phyloP scores from a whole-genome alignment of 2,113 vertebrate species.

The Apteryx mantelli region DNA sequence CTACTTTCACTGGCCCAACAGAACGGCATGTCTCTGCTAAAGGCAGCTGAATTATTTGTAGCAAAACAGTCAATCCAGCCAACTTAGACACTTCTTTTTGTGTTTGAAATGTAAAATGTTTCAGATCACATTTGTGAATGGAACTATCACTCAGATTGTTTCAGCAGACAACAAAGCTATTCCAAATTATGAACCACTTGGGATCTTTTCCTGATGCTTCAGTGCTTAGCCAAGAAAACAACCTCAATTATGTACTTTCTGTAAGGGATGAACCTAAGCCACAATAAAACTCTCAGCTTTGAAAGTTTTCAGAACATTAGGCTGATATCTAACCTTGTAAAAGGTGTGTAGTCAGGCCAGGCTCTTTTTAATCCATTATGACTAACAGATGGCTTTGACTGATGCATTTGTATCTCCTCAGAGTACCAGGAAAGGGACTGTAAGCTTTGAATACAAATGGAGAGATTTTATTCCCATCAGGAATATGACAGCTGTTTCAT shows the following conservation, averaged over 20 bases:
- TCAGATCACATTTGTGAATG: neutral
- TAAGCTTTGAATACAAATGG: constrained; percentile 40
- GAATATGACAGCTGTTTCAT: neutral
- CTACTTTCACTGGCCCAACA: neutral
- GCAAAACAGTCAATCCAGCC: neutral
- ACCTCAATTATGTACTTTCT: neutral
- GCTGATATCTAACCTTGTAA: neutral
- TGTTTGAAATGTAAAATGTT: neutral
- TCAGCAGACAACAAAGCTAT: neutral
- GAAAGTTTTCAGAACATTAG: neutral
- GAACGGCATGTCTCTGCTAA: neutral
- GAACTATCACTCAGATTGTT: neutral
- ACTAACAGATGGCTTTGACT: constrained; percentile 21
- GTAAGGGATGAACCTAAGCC: neutral
- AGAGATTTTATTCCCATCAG: neutral
- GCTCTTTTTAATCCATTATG: neutral
- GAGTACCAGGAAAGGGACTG: neutral
- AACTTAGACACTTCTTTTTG: neutral
- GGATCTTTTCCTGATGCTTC: neutral
- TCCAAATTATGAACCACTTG: neutral
- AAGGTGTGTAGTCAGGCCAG: neutral
- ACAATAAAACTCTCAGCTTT: neutral
- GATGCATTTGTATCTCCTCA: constrained; percentile 4
- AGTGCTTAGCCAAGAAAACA: neutral
- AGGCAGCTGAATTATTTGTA: neutral